phyloP scores from a whole-genome alignment of 1,140 invertebrate genomes.

The Micrasema minimum region DNA sequence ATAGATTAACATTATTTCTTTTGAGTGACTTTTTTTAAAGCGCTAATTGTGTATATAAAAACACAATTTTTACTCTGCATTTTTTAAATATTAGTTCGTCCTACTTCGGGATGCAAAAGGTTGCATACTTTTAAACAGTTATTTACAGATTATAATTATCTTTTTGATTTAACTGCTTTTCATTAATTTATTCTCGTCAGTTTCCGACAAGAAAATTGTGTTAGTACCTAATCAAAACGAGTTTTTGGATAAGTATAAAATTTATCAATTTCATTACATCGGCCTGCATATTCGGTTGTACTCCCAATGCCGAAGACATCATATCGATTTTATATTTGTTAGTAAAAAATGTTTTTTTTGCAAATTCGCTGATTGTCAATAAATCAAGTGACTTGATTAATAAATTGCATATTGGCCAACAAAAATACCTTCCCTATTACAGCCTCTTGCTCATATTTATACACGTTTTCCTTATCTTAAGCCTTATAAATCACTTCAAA shows the following conservation, averaged over 20 bases:
- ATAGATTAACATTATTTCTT: too few species aligned
- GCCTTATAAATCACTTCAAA: too few species aligned
- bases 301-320: slow-evolving; percentile 2
- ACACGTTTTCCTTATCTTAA: too few species aligned
- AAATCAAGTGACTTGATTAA: slow-evolving; percentile 2
- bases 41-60: too few species aligned
- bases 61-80: too few species aligned
- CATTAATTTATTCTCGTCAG: not conserved
- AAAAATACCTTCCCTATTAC: slow-evolving; percentile 2
- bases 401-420: slow-evolving; percentile 13
- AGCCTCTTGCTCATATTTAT: too few species aligned
- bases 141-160: too few species aligned
- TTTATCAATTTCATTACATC: slow-evolving; percentile 47
- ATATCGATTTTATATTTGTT: slow-evolving; percentile 28
- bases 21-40: too few species aligned
- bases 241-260: slow-evolving; percentile 40
- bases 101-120: too few species aligned
- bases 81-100: too few species aligned
- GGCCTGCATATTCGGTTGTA: slow-evolving; percentile 44
- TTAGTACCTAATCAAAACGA: slow-evolving; percentile 37
- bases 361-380: slow-evolving; percentile 22
- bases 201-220: not conserved
- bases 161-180: too few species aligned
- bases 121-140: too few species aligned
- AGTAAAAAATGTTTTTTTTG: slow-evolving; percentile 24